Conservation (phyloP, 2,113 vertebrate genomes). For the Notarius quadriscutis region DNA sequence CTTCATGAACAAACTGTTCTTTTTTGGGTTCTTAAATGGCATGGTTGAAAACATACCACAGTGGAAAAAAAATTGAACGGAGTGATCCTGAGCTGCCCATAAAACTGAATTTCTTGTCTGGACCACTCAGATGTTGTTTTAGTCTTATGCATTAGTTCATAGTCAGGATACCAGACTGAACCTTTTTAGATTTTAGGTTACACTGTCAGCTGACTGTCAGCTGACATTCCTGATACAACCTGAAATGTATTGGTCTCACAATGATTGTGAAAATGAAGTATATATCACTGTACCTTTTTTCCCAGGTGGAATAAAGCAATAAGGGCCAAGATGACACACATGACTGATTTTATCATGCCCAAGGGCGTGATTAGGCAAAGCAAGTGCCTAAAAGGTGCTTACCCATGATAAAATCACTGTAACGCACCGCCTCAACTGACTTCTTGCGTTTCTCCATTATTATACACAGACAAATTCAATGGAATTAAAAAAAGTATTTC, state of each 20-base stretch:
- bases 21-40: not conserved
- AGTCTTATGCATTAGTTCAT: not conserved
- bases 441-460: not conserved
- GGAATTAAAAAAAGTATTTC: not conserved
- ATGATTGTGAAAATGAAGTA: not conserved
- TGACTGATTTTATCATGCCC: not conserved
- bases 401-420: not conserved
- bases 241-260: not conserved
- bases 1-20: not conserved
- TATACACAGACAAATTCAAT: not conserved
- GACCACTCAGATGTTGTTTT: not conserved
- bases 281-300: not conserved
- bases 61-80: not conserved
- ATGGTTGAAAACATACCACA: not conserved
- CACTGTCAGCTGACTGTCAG: not conserved
- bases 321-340: not conserved
- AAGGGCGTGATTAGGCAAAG: not conserved
- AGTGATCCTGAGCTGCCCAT: not conserved
- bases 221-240: not conserved
- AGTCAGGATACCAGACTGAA: not conserved
- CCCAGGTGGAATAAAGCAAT: not conserved
- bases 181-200: not conserved
- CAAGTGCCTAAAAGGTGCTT: not conserved
- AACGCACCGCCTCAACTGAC: not conserved
- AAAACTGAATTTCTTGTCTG: not conserved